Base-by-base conservation (phyloP, 2,797 vertebrate genomes). In the Acanthornis magna region DNA sequence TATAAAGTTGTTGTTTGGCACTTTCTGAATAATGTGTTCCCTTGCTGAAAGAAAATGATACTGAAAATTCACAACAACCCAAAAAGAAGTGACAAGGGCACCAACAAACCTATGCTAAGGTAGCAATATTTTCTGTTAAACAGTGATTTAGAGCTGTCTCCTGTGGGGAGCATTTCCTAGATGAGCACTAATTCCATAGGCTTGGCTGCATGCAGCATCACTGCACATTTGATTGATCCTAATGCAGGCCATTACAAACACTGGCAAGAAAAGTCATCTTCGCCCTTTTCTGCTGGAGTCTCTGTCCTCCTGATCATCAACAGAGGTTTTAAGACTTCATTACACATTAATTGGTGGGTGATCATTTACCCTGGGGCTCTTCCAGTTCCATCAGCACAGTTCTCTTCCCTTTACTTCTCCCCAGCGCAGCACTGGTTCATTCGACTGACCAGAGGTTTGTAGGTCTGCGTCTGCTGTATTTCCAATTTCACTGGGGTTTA, bases 1-100 rank as follows among this genome's bases (percentile, higher is more conserved):
- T 92, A 80, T 58, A 43, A 95, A 89, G 91, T 75, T 55, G 61
- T 67, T 90, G 48, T 85, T 89, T 78, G 82, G 38, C 62, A 43
- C 75, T 85, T 78, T 92, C 62, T 88, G 62, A 89, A 68, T 94
- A 83, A 75, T 26, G 13, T 10, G 15, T 58, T 89, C 58, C 72
- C 62, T 74, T 88, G 34, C 62, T 83, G 82, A 85, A 91, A 88
- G 78, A 77, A 92, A 80, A 50, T 2, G 0, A 82, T 61, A 42
- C 26, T 42, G n/a, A 57, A 54, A 80, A 43, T 54, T 81, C 2
- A 0, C 65, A 89, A 42, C 21, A 85, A 42, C 29, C 18, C n/a
- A 20, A 57, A 89, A 91, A 75, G 21, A 87, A 89, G 85, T 34
- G 0, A 51, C 23, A 7, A 7, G n/a, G 26, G 32, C 42, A 85